A percentile compares a stretch with the other conserved stretches of the same genome.
Evolutionary conservation across 2,888 invertebrate species (phyloP).

Genomic region (Tupiocoris notatus): DNA sequence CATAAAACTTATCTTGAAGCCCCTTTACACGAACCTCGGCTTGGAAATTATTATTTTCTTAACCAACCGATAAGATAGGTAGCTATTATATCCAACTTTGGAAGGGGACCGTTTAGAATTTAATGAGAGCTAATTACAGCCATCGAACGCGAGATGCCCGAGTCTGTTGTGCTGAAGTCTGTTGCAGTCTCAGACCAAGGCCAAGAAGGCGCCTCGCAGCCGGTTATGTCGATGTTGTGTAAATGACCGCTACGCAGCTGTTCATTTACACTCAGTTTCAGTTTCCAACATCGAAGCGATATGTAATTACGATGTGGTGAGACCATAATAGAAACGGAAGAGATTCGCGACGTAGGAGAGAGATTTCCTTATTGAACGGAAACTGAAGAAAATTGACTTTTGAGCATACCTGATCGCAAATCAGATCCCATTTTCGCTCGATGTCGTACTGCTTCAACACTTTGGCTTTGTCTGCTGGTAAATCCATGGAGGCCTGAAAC

Average conservation of each 20-base stretch:
- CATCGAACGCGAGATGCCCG: background rate
- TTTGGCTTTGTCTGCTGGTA: slow-evolving; percentile 98
- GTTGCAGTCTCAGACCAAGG: background rate
- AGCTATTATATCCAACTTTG: background rate
- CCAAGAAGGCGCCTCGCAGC: background rate
- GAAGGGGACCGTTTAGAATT: background rate
- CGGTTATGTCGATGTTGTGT: background rate
- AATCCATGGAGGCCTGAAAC: slow-evolving; percentile 92
- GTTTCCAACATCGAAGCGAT: background rate
- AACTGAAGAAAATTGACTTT: no score
- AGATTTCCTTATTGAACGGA: no score
- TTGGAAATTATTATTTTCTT: background rate
- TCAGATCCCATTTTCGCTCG: slow-evolving; percentile 99
- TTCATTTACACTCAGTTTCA: background rate
- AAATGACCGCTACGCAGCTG: background rate
- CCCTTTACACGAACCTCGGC: background rate
- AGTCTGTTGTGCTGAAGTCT: background rate
- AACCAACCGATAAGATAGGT: background rate
- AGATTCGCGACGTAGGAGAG: no score
- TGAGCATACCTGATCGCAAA: slow-evolving; percentile 98
- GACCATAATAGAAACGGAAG: no score
- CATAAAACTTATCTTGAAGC: no score
- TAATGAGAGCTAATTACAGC: background rate
- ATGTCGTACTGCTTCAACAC: slow-evolving; percentile 91
- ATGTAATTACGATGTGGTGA: no score